phyloP scores from a whole-genome alignment of 2,113 vertebrate species.

The Platichthys flesus region DNA sequence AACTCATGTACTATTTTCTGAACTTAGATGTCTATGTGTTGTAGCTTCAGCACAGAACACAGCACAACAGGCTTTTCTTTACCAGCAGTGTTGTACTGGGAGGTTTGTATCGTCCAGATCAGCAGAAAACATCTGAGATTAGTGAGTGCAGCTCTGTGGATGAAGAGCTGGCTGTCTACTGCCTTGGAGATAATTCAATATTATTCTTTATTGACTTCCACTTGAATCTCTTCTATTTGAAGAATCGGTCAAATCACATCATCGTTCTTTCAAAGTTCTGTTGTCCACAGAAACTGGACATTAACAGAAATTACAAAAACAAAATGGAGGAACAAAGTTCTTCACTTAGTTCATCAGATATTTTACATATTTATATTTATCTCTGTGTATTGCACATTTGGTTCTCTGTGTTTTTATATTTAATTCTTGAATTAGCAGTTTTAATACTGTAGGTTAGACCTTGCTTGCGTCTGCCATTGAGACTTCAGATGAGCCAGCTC shows the following conservation, averaged over 20 bases:
- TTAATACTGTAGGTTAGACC: constrained; percentile 16
- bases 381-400: neutral
- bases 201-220: neutral
- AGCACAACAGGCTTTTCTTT: neutral
- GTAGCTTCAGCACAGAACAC: too few relatives aligned
- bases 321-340: too few relatives aligned
- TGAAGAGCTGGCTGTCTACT: neutral
- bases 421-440: neutral
- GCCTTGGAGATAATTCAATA: neutral
- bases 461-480: neutral
- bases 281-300: neutral
- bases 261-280: neutral
- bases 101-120: neutral
- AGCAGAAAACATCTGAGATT: neutral
- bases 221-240: neutral
- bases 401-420: neutral
- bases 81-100: neutral
- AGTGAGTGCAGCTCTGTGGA: neutral
- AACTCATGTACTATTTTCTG: neutral
- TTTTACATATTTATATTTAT: too few relatives aligned
- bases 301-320: too few relatives aligned
- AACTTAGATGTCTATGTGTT: too few relatives aligned
- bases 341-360: too few relatives aligned
- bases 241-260: neutral
- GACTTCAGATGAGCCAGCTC: constrained; percentile 21